phyloP scores from a whole-genome alignment of 2,113 vertebrate genomes.

The Conger conger region DNA sequence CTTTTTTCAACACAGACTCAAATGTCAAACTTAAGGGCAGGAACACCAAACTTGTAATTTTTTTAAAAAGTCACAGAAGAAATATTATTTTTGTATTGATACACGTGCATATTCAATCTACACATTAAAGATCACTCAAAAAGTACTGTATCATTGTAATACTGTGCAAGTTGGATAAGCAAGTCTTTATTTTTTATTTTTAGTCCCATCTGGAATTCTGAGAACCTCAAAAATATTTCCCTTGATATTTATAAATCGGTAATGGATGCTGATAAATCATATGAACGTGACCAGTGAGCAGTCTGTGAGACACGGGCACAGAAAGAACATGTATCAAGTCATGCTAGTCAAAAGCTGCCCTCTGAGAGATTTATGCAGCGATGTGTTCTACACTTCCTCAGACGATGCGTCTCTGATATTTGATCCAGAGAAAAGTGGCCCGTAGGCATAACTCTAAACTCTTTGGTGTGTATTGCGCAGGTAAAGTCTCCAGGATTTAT shows the following conservation, averaged over 20 bases:
- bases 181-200: not conserved
- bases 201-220: not conserved
- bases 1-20: not conserved
- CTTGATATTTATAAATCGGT: not conserved
- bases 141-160: not conserved
- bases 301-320: conserved; percentile 44
- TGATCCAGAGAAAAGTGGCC: conserved; percentile 55
- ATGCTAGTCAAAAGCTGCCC: conserved; percentile 37
- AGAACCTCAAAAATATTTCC: not conserved
- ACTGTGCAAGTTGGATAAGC: not conserved
- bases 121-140: not conserved
- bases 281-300: conserved; percentile 21
- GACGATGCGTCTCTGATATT: conserved; percentile 44
- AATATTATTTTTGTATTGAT: not conserved
- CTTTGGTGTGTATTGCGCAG: not conserved
- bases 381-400: conserved; percentile 62
- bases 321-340: conserved; percentile 40
- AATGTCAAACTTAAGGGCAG: not conserved
- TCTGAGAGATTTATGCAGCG: conserved; percentile 45
- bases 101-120: not conserved
- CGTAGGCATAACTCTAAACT: conserved; percentile 48
- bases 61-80: not conserved
- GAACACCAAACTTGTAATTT: not conserved
- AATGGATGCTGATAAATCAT: not conserved
- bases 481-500: conserved; percentile 42